These are phyloP conservation scores for Reticulitermes speratus DNA, from an alignment of 1,140 invertebrate genomes.

Conservation along the genomic window DNA sequence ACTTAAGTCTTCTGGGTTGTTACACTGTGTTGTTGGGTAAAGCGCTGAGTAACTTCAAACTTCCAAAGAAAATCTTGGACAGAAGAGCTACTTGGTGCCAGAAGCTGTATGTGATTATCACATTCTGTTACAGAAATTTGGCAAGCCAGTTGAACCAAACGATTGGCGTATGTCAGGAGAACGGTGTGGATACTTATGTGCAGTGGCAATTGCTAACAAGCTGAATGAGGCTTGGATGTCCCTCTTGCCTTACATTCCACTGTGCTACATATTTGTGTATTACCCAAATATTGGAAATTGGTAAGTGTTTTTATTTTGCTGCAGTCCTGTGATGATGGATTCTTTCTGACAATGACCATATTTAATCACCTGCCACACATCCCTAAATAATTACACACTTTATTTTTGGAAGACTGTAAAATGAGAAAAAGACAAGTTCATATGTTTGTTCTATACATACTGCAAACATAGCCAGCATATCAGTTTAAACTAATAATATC, in stretches of 20 bases:
- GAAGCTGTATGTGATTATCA: not conserved
- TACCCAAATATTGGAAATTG: constrained; percentile 59
- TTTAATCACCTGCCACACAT: too few relatives aligned
- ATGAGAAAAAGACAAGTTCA: too few relatives aligned
- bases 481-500: too few relatives aligned
- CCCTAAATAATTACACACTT: too few relatives aligned
- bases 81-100: not conserved
- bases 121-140: constrained; percentile 55
- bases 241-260: constrained; percentile 61
- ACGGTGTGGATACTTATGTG: constrained; percentile 71
- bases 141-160: constrained; percentile 47
- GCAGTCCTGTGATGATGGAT: not conserved
- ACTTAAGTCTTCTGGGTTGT: too few relatives aligned
- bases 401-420: too few relatives aligned
- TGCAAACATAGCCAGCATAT: too few relatives aligned
- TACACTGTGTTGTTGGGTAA: too few relatives aligned
- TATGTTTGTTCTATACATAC: too few relatives aligned
- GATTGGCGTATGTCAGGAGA: constrained; percentile 65
- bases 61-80: too few relatives aligned
- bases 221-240: constrained; percentile 75
- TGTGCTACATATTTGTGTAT: constrained; percentile 65
- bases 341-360: too few relatives aligned
- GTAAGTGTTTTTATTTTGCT: constrained; percentile 47
- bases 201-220: constrained; percentile 75
- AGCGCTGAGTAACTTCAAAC: too few relatives aligned